Evolutionary conservation across 2,113 vertebrate genomes (phyloP).

Genomic region (Perca flavescens): DNA sequence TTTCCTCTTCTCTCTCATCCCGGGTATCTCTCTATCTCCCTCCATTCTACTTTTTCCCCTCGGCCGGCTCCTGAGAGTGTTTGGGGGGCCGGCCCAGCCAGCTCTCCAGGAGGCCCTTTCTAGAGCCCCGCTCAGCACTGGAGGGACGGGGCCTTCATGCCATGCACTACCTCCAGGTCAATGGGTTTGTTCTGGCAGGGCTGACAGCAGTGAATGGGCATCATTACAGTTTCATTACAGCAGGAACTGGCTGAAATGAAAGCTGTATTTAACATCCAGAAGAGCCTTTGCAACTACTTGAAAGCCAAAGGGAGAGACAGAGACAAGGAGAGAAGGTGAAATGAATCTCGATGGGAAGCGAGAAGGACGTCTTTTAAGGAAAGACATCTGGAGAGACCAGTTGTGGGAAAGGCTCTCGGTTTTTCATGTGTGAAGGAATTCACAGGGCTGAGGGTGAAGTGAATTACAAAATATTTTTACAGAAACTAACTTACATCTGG

Average conservation of each 20-base stretch:
- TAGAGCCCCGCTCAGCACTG: slow-evolving; percentile 24
- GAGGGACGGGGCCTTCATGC: slow-evolving; percentile 39
- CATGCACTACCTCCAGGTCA: slow-evolving; percentile 65
- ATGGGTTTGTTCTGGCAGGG: slow-evolving; percentile 71
- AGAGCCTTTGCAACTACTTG: slow-evolving; percentile 47
- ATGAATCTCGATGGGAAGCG: slow-evolving; percentile 8
- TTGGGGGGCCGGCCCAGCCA: not conserved
- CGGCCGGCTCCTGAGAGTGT: not conserved
- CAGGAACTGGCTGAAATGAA: slow-evolving; percentile 57
- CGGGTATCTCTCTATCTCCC: slow-evolving; percentile 21
- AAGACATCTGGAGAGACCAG: slow-evolving; percentile 23
- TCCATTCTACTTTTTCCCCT: not conserved
- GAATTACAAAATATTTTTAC: not conserved
- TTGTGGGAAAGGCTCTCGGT: not conserved
- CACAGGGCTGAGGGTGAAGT: not conserved
- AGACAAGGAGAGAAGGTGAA: not conserved
- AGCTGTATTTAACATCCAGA: slow-evolving; percentile 59
- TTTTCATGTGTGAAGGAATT: slow-evolving; percentile 8
- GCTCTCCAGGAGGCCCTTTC: slow-evolving; percentile 61
- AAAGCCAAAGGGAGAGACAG: slow-evolving; percentile 8
- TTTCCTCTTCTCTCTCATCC: slow-evolving; percentile 25
- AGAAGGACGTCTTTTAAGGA: slow-evolving; percentile 25
- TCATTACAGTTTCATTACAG: slow-evolving; percentile 74
- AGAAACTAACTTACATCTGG: not conserved
- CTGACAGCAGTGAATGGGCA: slow-evolving; percentile 57